A percentile compares a stretch with the other conserved stretches of the same genome.
These are phyloP conservation scores for Florisuga fusca DNA, from an alignment of 2,797 vertebrate species.

Conservation along the genomic window DNA sequence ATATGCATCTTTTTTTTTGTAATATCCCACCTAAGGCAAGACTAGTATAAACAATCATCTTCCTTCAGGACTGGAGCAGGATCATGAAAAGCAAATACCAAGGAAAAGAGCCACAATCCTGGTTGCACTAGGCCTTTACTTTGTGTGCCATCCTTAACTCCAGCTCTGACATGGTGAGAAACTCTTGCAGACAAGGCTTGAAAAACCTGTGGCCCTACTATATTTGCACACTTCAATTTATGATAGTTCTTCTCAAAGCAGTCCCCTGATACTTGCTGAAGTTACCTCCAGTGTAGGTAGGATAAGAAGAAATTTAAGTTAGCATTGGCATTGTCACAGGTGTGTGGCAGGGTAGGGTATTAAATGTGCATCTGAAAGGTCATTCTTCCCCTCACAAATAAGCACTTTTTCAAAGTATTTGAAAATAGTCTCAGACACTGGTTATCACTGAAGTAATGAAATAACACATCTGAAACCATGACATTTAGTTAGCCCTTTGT, in stretches of 20 bases:
- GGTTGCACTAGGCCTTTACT: background rate
- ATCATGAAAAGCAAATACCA: background rate
- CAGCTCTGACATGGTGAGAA: background rate
- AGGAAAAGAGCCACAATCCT: background rate
- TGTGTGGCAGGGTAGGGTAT: background rate
- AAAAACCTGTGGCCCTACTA: background rate
- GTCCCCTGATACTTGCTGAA: background rate
- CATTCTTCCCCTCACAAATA: background rate
- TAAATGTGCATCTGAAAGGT: constrained; percentile 17
- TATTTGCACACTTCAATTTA: background rate
- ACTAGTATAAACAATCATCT: background rate
- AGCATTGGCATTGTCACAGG: rapidly evolving
- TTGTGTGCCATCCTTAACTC: background rate
- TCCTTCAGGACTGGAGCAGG: background rate
- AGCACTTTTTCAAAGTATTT: background rate
- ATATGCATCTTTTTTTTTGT: background rate
- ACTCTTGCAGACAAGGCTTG: background rate
- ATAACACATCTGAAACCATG: constrained; percentile 34
- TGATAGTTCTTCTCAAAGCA: background rate
- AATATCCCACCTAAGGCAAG: background rate
- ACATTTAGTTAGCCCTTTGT: background rate
- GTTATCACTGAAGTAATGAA: constrained; percentile 13
- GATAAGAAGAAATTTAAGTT: background rate
- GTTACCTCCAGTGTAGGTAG: background rate
- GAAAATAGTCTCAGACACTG: background rate